phyloP scores from a whole-genome alignment of 2,113 vertebrate genomes.

The Ellobius talpinus region DNA sequence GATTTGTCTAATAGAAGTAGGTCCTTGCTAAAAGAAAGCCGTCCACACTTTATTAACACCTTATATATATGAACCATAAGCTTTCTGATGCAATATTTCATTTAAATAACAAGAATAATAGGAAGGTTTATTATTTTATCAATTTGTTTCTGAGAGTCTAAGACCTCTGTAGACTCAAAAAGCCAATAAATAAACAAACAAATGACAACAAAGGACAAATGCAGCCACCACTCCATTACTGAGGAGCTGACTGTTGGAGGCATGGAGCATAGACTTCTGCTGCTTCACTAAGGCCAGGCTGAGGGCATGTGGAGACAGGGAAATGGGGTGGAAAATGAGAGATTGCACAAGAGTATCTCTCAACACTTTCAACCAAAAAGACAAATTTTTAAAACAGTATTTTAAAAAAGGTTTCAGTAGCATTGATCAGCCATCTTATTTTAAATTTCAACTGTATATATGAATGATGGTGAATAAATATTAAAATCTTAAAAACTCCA shows the following conservation, averaged over 20 bases:
- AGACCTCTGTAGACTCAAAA: conserved; percentile 82
- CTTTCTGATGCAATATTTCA: conserved; percentile 79
- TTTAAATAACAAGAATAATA: conserved; percentile 79
- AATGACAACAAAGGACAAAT: conserved; percentile 58
- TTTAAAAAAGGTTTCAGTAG: conserved; percentile 85
- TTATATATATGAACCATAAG: conserved; percentile 83
- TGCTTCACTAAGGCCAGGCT: conserved; percentile 83
- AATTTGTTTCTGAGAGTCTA: conserved; percentile 77
- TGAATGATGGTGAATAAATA: conserved; percentile 84
- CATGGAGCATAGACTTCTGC: conserved; percentile 73
- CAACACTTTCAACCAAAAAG: conserved; percentile 85
- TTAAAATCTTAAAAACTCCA: conserved; percentile 67
- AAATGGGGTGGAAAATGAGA: conserved; percentile 2
- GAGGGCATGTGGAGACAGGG: conserved; percentile 79
- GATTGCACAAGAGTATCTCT: conserved; percentile 55
- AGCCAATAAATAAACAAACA: conserved; percentile 48
- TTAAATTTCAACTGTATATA: conserved; percentile 80
- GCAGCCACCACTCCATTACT: conserved; percentile 79
- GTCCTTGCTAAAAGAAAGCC: not conserved
- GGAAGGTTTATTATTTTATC: conserved; percentile 72
- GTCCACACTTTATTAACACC: conserved; percentile 78
- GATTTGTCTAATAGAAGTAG: not conserved
- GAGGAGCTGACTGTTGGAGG: conserved; percentile 66
- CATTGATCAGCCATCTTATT: conserved; percentile 79
- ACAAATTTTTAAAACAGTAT: conserved; percentile 83